Percentiles rank a stretch among this genome's conserved stretches.
Conservation (phyloP, 2,113 vertebrate species). For the Barbus barbus region DNA sequence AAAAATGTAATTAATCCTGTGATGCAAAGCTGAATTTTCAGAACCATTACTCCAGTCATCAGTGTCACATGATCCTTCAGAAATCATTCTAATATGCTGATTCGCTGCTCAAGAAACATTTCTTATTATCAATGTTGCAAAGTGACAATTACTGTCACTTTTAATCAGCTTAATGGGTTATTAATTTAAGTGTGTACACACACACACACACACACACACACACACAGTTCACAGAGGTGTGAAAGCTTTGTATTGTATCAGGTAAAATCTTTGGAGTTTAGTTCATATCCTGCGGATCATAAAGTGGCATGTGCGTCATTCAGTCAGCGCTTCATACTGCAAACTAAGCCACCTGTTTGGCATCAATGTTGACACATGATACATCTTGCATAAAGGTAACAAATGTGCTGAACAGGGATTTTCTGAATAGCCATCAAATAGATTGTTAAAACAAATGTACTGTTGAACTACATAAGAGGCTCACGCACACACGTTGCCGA, state of each 20-base stretch:
- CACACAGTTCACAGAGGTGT: background rate
- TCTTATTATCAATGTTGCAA: too few species aligned
- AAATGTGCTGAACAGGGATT: conserved; percentile 7
- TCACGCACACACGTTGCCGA: background rate
- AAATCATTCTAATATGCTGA: too few species aligned
- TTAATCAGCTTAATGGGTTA: too few species aligned
- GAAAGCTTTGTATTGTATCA: conserved; percentile 1
- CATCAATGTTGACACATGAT: conserved; percentile 4
- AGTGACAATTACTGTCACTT: too few species aligned
- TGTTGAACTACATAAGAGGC: background rate
- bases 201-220: too few species aligned
- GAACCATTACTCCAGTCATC: too few species aligned
- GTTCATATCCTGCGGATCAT: conserved; percentile 13
- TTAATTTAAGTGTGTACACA: too few species aligned
- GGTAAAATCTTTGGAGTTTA: conserved; percentile 12
- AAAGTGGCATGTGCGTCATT: background rate
- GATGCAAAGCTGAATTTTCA: too few species aligned
- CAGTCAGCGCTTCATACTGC: background rate
- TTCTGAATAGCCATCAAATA: conserved; percentile 14
- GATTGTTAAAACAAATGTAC: conserved; percentile 27
- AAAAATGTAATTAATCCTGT: too few species aligned
- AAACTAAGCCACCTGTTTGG: conserved; percentile 25
- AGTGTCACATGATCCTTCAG: too few species aligned
- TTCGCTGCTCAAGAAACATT: too few species aligned
- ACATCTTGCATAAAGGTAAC: conserved; percentile 7